Conservation (phyloP, 2,797 vertebrate species). For the Clarias pachynema region DNA sequence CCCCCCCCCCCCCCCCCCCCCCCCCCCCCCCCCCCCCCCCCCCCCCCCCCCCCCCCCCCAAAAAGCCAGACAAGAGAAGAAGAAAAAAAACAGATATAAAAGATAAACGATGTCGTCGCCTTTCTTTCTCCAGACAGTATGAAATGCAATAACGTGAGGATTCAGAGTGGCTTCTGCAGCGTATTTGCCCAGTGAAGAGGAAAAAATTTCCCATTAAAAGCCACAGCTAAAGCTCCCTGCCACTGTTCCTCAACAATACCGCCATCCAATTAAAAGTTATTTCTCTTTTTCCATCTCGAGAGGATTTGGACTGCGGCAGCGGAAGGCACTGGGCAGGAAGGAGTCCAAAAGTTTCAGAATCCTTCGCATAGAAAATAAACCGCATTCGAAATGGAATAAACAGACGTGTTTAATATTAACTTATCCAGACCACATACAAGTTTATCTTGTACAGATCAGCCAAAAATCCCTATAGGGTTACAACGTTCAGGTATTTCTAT, state of each 20-base stretch:
- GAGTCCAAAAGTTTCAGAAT: slow-evolving; percentile 34
- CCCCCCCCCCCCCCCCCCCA: too few species aligned
- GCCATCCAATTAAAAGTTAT: slow-evolving; percentile 69
- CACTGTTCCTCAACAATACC: slow-evolving; percentile 51
- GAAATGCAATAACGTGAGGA: slow-evolving; percentile 68
- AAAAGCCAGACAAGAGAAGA: neutral
- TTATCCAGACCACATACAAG: slow-evolving; percentile 32
- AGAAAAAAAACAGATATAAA: slow-evolving; percentile 33
- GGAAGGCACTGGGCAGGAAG: slow-evolving; percentile 50
- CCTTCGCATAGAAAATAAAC: slow-evolving; percentile 52
- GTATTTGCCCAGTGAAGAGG: slow-evolving; percentile 70
- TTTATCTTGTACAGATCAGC: neutral
- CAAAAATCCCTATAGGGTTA: neutral
- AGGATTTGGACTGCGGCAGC: slow-evolving; percentile 55
- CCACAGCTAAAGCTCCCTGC: slow-evolving; percentile 60
- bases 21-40: too few species aligned
- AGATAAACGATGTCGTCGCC: slow-evolving; percentile 25
- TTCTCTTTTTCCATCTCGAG: slow-evolving; percentile 55
- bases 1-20: too few species aligned
- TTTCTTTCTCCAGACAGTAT: slow-evolving; percentile 60
- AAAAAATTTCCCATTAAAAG: slow-evolving; percentile 70
- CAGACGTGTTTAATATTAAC: slow-evolving; percentile 10
- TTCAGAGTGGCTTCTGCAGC: slow-evolving; percentile 65
- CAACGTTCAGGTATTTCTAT: neutral
- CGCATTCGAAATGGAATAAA: slow-evolving; percentile 46